Percentiles rank a stretch among this genome's conserved stretches.
Evolutionary conservation across 2,888 invertebrate genomes (phyloP).

Genomic region (Andrena hattorfiana): DNA sequence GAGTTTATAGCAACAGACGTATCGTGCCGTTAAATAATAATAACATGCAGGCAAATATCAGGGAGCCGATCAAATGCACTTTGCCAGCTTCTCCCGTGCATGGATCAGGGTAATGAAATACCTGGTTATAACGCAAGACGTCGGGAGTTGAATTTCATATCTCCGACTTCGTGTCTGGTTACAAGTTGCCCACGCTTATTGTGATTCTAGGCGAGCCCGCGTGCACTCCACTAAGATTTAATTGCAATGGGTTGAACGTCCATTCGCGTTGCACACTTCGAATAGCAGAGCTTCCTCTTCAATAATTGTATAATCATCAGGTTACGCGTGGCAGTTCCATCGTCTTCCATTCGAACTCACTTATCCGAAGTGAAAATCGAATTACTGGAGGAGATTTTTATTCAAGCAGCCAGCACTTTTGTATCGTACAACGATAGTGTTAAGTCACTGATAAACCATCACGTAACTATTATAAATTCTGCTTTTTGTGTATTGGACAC

Average conservation of each 20-base stretch:
- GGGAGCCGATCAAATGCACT: constrained; percentile 22
- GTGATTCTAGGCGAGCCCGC: constrained; percentile 30
- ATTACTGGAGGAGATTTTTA: not conserved
- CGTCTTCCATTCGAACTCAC: no score
- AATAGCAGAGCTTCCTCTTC: not conserved
- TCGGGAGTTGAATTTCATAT: constrained; percentile 46
- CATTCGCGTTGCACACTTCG: not conserved
- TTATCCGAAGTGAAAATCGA: not conserved
- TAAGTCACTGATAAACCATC: not conserved
- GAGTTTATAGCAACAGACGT: not conserved
- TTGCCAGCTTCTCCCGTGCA: constrained; percentile 8
- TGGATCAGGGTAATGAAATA: constrained; percentile 42
- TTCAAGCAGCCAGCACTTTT: not conserved
- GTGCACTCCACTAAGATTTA: not conserved
- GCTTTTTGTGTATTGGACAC: not conserved
- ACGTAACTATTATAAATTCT: not conserved
- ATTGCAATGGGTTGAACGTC: not conserved
- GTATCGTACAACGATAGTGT: not conserved
- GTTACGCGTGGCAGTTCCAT: not conserved
- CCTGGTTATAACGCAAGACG: constrained; percentile 30
- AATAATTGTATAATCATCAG: not conserved
- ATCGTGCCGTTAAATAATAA: constrained; percentile 18
- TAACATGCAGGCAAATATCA: not conserved
- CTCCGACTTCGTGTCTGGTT: constrained; percentile 57
- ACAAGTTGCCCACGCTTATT: constrained; percentile 47